Conservation (phyloP, 2,797 vertebrate genomes). For the Halcyon chelicuti region DNA sequence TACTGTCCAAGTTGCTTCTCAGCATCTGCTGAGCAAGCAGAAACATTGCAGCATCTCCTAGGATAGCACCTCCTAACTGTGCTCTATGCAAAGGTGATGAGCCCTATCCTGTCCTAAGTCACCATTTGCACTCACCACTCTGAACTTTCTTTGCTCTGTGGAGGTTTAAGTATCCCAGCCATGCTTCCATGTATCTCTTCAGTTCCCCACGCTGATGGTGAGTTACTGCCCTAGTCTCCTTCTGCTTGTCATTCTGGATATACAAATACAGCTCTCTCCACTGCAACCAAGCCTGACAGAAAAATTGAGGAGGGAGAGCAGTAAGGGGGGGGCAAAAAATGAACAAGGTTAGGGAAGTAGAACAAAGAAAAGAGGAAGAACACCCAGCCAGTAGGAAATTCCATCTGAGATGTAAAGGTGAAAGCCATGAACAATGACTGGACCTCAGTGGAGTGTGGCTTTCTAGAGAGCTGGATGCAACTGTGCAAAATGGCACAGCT, state of each 20-base stretch:
- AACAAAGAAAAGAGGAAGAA: not conserved
- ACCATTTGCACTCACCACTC: conserved; percentile 71
- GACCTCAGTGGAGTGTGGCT: not conserved
- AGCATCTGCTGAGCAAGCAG: not conserved
- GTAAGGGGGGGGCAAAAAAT: not conserved
- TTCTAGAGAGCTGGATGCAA: not conserved
- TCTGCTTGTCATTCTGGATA: conserved; percentile 70
- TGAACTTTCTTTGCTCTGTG: conserved; percentile 74
- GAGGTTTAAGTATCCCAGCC: conserved; percentile 77
- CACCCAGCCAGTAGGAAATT: not conserved
- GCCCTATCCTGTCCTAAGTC: not conserved
- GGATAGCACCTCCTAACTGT: not conserved
- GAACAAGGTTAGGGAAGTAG: not conserved
- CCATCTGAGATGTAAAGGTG: not conserved
- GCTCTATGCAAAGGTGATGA: not conserved
- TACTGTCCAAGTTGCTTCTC: not conserved
- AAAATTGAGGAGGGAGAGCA: not conserved
- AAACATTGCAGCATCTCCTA: not conserved
- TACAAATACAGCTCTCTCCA: conserved; percentile 80
- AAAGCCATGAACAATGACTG: not conserved
- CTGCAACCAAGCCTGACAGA: conserved; percentile 83
- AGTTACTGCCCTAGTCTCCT: conserved; percentile 72
- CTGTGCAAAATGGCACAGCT: not conserved
- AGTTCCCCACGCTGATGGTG: conserved; percentile 68
- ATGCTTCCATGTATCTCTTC: conserved; percentile 75